Percentiles rank a stretch among this genome's conserved stretches.
phyloP scores from a whole-genome alignment of 2,888 invertebrate species.

The Melikaiella ostensackeni region DNA sequence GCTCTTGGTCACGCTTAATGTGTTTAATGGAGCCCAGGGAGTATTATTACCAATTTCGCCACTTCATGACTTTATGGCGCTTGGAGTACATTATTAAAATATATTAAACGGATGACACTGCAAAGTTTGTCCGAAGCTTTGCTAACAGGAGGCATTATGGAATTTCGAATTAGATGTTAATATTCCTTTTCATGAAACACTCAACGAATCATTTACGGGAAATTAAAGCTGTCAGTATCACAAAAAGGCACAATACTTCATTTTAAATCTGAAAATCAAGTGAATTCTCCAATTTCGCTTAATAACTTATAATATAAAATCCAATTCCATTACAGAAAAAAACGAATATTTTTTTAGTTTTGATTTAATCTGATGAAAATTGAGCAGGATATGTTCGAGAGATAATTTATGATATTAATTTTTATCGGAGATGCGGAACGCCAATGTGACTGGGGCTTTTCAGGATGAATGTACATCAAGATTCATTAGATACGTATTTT shows the following conservation, averaged over 20 bases:
- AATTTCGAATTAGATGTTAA: conserved; percentile 11
- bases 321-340: no score
- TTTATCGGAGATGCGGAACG: no score
- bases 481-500: no score
- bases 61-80: conserved; percentile 49
- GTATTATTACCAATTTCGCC: conserved; percentile 67
- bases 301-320: not conserved
- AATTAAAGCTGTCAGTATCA: not conserved
- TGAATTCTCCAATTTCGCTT: not conserved
- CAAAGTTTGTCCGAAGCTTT: conserved; percentile 7
- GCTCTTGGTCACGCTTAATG: conserved; percentile 66
- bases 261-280: not conserved
- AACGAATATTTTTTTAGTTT: no score
- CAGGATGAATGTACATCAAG: no score
- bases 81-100: conserved; percentile 61
- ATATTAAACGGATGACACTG: conserved; percentile 50
- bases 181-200: not conserved
- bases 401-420: no score
- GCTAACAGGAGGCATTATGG: not conserved
- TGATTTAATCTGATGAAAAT: no score
- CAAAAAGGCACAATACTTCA: not conserved
- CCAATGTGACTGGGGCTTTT: no score
- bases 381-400: no score
- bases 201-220: not conserved
- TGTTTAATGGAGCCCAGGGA: conserved; percentile 65